Evolutionary conservation across 2,113 vertebrate genomes (phyloP), one percentile per base, ranked within the genome.

Genomic region (Eidolon helvum): DNA sequence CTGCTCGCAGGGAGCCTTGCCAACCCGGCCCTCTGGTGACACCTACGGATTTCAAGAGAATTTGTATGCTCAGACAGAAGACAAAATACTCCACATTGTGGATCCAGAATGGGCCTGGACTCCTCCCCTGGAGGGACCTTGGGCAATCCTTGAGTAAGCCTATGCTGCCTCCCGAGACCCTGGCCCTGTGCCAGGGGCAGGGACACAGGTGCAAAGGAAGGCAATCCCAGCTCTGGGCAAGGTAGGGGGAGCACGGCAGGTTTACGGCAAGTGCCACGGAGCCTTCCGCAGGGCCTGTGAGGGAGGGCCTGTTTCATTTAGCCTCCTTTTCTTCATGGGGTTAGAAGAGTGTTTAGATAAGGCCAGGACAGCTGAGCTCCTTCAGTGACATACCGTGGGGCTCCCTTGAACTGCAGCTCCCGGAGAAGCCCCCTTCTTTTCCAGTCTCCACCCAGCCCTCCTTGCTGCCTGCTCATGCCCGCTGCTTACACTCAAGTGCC

Each of bases 81-180:
- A 78, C 66, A 66, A 82, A 65, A 18, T 9, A 40, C 77, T 40
- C 45, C 35, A 69, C 21, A 7, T 63, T 5, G 35, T 19, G 63
- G 69, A 53, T 59, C 66, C 10, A 28, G 57, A 72, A 84, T 48
- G 90, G 55, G 18, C 57, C 59, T 5, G 18, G 65, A 7, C 66
- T 88, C 94, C 91, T 95, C 86, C 87, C 63, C 50, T 15, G 8
- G n/a, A 87, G 43, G 90, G 72, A 72, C 71, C 61, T 72, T 79
- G 59, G 35, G 61, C 53, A 10, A 85, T 43, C 66, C 83, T 89
- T 38, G 84, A 68, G 11, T 71, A 8, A 9, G 45, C 59, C 68
- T 35, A 2, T 65, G 45, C 72, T 24, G 68, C 92, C 38, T 90
- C 87, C n/a, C 3, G 16, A 53, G 57, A 4, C 30, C 16, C 28